Percentiles rank a stretch among this genome's conserved stretches.
These are phyloP conservation scores for Pentamera pediparva DNA, from an alignment of 53 echinoderm and acorn worm genomes.

Conservation along the genomic window DNA sequence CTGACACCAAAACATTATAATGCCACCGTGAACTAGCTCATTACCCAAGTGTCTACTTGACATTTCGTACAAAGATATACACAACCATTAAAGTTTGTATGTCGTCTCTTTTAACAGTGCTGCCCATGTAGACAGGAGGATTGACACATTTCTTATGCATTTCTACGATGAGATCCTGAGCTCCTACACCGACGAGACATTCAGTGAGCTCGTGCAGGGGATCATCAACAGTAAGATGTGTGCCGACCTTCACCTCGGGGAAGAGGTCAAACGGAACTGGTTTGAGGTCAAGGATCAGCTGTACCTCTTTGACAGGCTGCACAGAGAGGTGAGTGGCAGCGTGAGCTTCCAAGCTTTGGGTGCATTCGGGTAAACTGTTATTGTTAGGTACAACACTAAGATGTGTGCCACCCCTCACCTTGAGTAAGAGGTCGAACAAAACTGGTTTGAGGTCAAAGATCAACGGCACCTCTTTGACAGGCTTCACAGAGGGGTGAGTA, in stretches of 20 bases:
- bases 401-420: slow-evolving; percentile 64
- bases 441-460: slow-evolving; percentile 70
- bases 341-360: too few relatives aligned
- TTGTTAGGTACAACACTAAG: slow-evolving; percentile 46
- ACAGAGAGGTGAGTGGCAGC: slow-evolving; percentile 56
- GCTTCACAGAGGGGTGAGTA: slow-evolving; percentile 29
- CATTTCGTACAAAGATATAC: too few relatives aligned
- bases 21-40: too few relatives aligned
- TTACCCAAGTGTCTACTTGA: too few relatives aligned
- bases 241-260: slow-evolving; percentile 67
- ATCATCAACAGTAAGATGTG: slow-evolving; percentile 84
- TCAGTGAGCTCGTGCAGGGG: slow-evolving; percentile 64
- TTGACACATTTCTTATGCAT: slow-evolving; percentile 68
- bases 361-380: not conserved
- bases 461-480: slow-evolving; percentile 75
- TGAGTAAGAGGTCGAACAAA: slow-evolving; percentile 71
- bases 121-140: slow-evolving; percentile 70
- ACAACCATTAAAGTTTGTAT: too few relatives aligned
- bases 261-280: slow-evolving; percentile 95
- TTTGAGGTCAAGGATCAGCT: slow-evolving; percentile 60
- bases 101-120: slow-evolving; percentile 66
- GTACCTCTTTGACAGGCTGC: slow-evolving; percentile 75
- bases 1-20: too few relatives aligned
- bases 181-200: slow-evolving; percentile 44
- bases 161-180: slow-evolving; percentile 50